Conservation (phyloP, 2,113 vertebrate genomes). For the Festucalex cinctus region DNA sequence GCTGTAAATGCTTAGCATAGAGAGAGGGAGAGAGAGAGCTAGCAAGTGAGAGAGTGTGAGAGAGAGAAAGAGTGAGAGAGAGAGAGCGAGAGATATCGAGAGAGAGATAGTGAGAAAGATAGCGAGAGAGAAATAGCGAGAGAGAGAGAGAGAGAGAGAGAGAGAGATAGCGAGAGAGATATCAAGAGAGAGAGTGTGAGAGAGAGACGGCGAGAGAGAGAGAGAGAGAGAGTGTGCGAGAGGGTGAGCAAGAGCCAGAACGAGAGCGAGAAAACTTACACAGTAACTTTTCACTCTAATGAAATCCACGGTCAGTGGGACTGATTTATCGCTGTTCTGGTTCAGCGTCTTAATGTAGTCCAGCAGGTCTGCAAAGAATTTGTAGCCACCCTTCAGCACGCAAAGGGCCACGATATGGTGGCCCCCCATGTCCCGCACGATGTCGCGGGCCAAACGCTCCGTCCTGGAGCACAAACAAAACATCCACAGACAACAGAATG, state of each 20-base stretch:
- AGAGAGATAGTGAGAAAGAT: too few relatives aligned
- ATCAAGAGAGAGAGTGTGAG: too few relatives aligned
- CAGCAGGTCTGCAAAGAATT: conserved; percentile 85
- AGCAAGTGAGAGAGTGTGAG: too few relatives aligned
- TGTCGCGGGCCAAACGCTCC: conserved; percentile 81
- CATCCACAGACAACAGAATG: background rate
- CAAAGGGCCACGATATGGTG: conserved; percentile 82
- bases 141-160: too few relatives aligned
- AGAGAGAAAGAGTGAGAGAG: too few relatives aligned
- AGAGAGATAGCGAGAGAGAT: too few relatives aligned
- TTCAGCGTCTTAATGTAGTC: conserved; percentile 83
- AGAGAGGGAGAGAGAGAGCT: too few relatives aligned
- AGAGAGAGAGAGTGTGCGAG: too few relatives aligned
- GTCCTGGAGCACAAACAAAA: conserved; percentile 65
- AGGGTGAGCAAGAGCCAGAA: too few relatives aligned
- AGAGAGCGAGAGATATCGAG: too few relatives aligned
- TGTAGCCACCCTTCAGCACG: conserved; percentile 85
- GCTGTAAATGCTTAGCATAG: too few relatives aligned
- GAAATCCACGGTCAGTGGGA: conserved; percentile 83
- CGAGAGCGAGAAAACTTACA: conserved; percentile 60
- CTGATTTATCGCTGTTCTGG: conserved; percentile 79
- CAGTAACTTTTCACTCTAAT: conserved; percentile 82
- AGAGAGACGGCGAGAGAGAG: background rate
- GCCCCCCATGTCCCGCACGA: conserved; percentile 79
- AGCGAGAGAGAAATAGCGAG: too few relatives aligned